Percentiles rank a stretch among this genome's conserved stretches.
These are phyloP conservation scores for Origma solitaria DNA, from an alignment of 2,113 vertebrate species.

Conservation along the genomic window DNA sequence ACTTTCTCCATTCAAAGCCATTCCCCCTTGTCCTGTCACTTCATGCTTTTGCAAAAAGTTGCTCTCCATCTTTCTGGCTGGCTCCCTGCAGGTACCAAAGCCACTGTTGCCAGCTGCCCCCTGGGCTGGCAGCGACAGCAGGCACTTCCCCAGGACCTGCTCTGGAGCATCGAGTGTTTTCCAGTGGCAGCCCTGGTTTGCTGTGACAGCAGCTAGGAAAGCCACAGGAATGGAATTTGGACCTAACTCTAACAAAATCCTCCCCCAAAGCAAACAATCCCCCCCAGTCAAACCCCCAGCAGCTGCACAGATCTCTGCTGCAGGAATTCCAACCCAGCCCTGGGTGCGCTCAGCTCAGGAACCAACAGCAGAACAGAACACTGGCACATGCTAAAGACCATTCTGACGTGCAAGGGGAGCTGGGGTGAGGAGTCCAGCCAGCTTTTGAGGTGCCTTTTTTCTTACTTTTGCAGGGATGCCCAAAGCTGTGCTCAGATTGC, in stretches of 20 bases:
- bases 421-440: not conserved
- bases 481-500: not conserved
- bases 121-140: not conserved
- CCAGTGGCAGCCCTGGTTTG: not conserved
- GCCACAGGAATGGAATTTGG: not conserved
- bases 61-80: not conserved
- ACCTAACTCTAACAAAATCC: not conserved
- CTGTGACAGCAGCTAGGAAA: not conserved
- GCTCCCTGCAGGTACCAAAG: not conserved
- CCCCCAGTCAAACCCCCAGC: not conserved
- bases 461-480: not conserved
- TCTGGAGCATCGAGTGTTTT: rapidly evolving
- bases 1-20: not conserved
- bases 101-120: not conserved
- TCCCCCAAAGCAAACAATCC: not conserved
- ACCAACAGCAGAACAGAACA: not conserved
- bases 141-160: not conserved
- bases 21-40: not conserved
- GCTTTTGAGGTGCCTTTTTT: not conserved
- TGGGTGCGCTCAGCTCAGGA: rapidly evolving
- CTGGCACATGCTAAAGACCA: not conserved
- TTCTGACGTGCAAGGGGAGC: rapidly evolving
- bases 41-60: not conserved
- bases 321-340: not conserved
- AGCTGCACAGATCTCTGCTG: not conserved